phyloP scores from a whole-genome alignment of 2,888 invertebrate species.

The Heteromyza rotundicornis region DNA sequence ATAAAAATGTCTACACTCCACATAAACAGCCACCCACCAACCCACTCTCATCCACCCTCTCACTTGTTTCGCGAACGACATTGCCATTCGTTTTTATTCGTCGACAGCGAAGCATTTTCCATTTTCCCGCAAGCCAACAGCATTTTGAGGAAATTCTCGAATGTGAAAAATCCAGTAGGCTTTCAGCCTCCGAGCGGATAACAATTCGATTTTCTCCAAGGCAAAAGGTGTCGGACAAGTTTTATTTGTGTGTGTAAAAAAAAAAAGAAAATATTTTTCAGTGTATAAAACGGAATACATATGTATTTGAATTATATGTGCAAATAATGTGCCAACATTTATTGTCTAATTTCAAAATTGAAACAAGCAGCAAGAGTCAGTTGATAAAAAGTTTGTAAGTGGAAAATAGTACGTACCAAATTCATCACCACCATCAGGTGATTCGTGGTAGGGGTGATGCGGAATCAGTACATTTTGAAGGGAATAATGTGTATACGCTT shows the following conservation, averaged over 20 bases:
- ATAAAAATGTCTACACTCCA: slow-evolving; percentile 31
- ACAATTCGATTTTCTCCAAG: slow-evolving; percentile 51
- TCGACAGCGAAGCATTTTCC: background rate
- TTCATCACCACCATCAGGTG: too few species aligned
- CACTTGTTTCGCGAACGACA: slow-evolving; percentile 19
- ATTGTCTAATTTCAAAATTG: too few species aligned
- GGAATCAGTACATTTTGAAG: too few species aligned
- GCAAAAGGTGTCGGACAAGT: slow-evolving; percentile 29
- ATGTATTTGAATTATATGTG: too few species aligned
- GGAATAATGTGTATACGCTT: slow-evolving; percentile 15
- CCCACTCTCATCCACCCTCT: slow-evolving; percentile 19
- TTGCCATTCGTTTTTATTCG: slow-evolving; percentile 1
- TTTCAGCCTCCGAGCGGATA: slow-evolving; percentile 64
- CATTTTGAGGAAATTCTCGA: slow-evolving; percentile 44
- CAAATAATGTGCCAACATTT: too few species aligned
- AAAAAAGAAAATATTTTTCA: background rate
- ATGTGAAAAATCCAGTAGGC: slow-evolving; percentile 58
- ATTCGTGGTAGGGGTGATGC: too few species aligned
- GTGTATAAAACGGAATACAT: too few species aligned
- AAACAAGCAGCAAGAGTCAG: too few species aligned
- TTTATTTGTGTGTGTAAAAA: background rate
- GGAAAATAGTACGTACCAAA: too few species aligned
- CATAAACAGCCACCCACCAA: slow-evolving; percentile 16
- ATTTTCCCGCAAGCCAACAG: slow-evolving; percentile 18
- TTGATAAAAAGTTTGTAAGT: too few species aligned